Base-by-base conservation (phyloP, 2,888 invertebrate genomes). In the Gisinianus flammeolus region DNA sequence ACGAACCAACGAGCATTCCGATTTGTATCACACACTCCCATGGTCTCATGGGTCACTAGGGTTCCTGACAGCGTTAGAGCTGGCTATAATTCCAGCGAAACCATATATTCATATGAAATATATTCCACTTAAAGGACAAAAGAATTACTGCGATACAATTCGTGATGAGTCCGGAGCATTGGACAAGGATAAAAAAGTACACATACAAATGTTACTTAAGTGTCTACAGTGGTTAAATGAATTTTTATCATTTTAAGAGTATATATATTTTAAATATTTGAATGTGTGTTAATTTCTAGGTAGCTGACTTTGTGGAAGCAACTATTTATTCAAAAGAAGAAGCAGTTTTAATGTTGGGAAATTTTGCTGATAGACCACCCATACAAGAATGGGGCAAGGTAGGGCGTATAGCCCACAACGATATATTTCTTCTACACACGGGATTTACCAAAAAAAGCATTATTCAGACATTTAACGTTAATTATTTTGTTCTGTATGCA, bases 11-110 rank as follows among this genome's bases (percentile, higher is more conserved):
- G 89, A 91, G 83, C 85, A 87, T 81, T 85, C 85, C 5, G 91
- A 92, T 85, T 87, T 92, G 0, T 92, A 88, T 86, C 88, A 89
- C 84, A 87, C 91, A 0, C 85, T 92, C 19, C 90, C 92, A 2
- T 92, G 91, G 91, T 90, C 91, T 1, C 91, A 91, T 86, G 91
- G 91, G 5, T 91, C 91, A 77, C 85, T 92, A 0, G 91, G 90
- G 0, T 91, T 92, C 85, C 87, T 92, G 0, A 91, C 91, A 56
- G 91, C 90, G 0, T 85, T 92, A 71, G 91, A 91, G 24, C 86
- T 92, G 56, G 89, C 89, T 85, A 89, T 92, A 22, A 90, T 92
- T 71, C 89, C 88, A 79, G 88, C 91, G 6, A 92, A 88, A 87
- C 91, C 91, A 0, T 92, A 90, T 85, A 89, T 92, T 68, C 91